Base-by-base conservation (phyloP, 1,140 invertebrate genomes). In the Pinna nobilis region DNA sequence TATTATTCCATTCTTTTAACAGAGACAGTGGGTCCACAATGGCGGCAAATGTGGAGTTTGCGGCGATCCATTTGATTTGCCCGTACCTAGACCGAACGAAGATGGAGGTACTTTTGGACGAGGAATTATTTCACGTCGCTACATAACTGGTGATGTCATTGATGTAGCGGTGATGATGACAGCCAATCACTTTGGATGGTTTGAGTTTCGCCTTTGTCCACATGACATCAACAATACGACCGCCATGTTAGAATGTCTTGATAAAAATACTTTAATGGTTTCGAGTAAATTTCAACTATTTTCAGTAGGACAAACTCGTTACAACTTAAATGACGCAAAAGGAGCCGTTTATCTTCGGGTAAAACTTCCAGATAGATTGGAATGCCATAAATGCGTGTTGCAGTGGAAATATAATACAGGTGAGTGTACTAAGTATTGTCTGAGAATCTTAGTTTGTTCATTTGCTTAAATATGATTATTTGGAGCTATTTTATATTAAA, bases 21-120 rank as follows among this genome's bases (percentile, higher is more conserved):
- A 73, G 70, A 35, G 28, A 30, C 9, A 20, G 0, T 63, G 35
- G 35, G 23, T 13, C 30, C 35, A 44, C 2, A 93, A 93, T 79
- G 92, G 90, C 0, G 94, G 95, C 0, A 95, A 95, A 85, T 97
- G 96, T 84, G 95, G 96, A 7, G 92, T 96, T 39, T 97, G 95
- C 82, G 95, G 95, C 3, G 95, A 97, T 86, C 90, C 95, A 0
- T 97, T 94, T 93, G 94, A 96, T 81, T 77, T 90, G 1, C 88
- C 90, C 55, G 84, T 86, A 90, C 95, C 95, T 3, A 91, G 95
- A 25, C 88, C 92, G 0, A 95, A 97, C 87, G 96, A 97, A 89
- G 93, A 91, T 41, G 95, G 95, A 0, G 96, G 96, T 3, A 92
- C 92, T 61, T 97, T 94, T 88, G 95, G 94, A 0, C 82, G 64